These are phyloP conservation scores for Brenthis daphne DNA, from an alignment of 2,888 invertebrate genomes.

Conservation along the genomic window DNA sequence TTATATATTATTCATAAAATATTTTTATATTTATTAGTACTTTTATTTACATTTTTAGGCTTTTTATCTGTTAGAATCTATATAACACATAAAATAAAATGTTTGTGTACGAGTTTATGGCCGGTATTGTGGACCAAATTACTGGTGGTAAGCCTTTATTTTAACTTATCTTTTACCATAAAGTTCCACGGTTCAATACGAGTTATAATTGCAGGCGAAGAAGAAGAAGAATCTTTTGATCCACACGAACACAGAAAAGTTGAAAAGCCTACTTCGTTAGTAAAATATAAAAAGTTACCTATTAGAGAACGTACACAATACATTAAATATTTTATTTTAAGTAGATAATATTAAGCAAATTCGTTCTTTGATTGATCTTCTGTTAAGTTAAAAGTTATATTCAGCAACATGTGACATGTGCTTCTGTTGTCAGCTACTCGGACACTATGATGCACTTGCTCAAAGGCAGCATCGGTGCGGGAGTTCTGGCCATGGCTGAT, in stretches of 20 bases:
- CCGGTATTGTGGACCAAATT: constrained; percentile 51
- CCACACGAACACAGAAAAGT: constrained; percentile 86
- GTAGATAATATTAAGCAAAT: background rate
- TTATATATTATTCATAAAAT: no score
- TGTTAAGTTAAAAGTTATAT: no score
- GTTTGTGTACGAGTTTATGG: constrained; percentile 58
- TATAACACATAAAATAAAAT: constrained; percentile 38
- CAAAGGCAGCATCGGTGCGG: constrained; percentile 96
- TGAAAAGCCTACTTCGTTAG: constrained; percentile 88
- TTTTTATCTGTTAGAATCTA: background rate
- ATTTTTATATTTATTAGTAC: no score
- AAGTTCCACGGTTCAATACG: background rate
- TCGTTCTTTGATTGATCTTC: background rate
- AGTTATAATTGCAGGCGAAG: constrained; percentile 42
- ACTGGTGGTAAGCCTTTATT: constrained; percentile 43
- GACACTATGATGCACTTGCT: constrained; percentile 94
- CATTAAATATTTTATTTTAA: background rate
- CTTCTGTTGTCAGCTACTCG: constrained; percentile 84
- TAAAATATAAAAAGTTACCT: background rate
- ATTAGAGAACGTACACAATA: no score
- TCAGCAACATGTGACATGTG: no score
- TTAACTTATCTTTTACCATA: background rate
- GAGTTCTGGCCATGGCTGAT: constrained; percentile 94
- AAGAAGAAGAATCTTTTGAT: constrained; percentile 77
- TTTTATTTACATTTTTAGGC: background rate